Base-by-base conservation (phyloP, 2,113 vertebrate species). In the Eulemur macaco region DNA sequence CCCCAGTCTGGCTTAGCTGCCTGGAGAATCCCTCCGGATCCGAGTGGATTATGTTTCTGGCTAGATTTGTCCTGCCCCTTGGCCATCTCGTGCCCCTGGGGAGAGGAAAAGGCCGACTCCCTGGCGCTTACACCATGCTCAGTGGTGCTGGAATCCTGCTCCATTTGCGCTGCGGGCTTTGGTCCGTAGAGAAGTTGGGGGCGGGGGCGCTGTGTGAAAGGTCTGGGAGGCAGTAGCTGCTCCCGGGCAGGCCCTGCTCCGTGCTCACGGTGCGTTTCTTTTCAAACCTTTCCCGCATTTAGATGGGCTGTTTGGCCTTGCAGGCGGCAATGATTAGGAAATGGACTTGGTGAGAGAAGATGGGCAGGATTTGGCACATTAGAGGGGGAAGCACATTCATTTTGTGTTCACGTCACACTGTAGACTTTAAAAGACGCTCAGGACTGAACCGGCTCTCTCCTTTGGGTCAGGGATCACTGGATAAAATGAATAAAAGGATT, bases 271-370 rank as follows among this genome's bases (percentile, higher is more conserved):
- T 64, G 71, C 69, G 6, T 93, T 96, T 97, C 69, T 85, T 93
- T 86, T 54, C 1, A 86, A 96, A 66, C 56, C 71, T 92, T 95
- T 78, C 50, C 74, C 3, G 12, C 82, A n/a, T 84, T 82, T 66
- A 37, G 77, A 63, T 63, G 17, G 37, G 69, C 66, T 50, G 25
- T 89, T 81, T 84, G 74, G 91, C 93, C 56, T 94, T 95, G 45
- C n/a, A 83, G 54, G 39, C 64, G 42, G 77, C 86, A 77, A 80
- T 81, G 74, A 37, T 93, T 91, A 96, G 86, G 91, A 95, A 89
- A 84, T 94, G 86, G 95, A 89, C 74, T 94, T 82, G 60, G 83
- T 96, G 93, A 95, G 31, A 14, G 60, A 89, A 78, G 83, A 73
- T 50, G 6, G 2, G 21, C 88, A 86, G 90, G 80, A 73, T 86